Evolutionary conservation across 2,797 vertebrate genomes (phyloP).

Genomic region (Rhabdomys pumilio): DNA sequence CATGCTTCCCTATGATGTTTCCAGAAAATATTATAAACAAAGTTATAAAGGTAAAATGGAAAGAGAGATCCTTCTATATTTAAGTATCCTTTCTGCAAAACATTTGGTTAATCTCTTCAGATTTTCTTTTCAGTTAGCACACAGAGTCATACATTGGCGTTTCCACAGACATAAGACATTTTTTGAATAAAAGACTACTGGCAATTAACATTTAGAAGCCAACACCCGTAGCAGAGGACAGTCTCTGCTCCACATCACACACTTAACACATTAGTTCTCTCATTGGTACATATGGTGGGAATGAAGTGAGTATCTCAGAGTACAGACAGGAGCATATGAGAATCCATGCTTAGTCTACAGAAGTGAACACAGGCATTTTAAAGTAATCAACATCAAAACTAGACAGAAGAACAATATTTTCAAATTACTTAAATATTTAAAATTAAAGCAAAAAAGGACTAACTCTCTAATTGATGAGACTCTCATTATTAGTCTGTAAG

Average conservation of each 20-base stretch:
- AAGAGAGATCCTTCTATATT: not conserved
- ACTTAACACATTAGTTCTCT: not conserved
- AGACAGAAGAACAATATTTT: not conserved
- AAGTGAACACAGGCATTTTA: not conserved
- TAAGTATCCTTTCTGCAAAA: slow-evolving; percentile 5
- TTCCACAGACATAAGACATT: not conserved
- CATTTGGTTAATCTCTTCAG: slow-evolving; percentile 14
- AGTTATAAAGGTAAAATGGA: slow-evolving; percentile 28
- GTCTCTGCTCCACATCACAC: not conserved
- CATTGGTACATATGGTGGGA: not conserved
- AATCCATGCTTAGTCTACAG: not conserved
- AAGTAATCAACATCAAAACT: slow-evolving; percentile 18
- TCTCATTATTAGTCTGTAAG: not conserved
- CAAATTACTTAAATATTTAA: slow-evolving; percentile 25
- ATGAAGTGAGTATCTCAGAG: not conserved
- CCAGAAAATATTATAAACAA: slow-evolving; percentile 31
- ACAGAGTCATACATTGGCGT: not conserved
- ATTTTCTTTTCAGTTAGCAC: slow-evolving; percentile 11
- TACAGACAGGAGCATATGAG: not conserved
- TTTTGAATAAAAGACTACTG: not conserved
- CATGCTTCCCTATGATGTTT: slow-evolving; percentile 21
- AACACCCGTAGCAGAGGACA: not conserved
- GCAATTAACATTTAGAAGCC: not conserved
- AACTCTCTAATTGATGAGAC: not conserved
- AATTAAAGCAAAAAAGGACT: not conserved